phyloP scores from a whole-genome alignment of 2,888 invertebrate species.

The Strigamia crassipes region DNA sequence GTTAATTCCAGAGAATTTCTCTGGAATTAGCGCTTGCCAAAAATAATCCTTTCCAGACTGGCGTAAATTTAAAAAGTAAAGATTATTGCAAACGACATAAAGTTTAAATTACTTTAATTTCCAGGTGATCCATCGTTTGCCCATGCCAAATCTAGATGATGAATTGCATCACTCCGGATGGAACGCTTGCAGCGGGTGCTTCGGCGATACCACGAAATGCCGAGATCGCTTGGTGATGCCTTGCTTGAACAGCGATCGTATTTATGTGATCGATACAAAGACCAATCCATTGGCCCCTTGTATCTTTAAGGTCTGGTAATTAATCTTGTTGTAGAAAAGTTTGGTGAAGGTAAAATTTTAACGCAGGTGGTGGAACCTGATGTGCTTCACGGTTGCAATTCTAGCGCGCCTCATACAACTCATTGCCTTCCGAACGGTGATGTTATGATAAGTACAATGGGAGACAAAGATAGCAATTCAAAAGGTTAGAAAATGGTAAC shows the following conservation, averaged over 20 bases:
- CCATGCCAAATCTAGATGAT: slow-evolving; percentile 76
- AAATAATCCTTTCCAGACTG: no score
- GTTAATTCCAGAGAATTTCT: no score
- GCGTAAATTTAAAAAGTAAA: no score
- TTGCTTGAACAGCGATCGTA: slow-evolving; percentile 75
- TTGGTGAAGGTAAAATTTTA: slow-evolving; percentile 29
- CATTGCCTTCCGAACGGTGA: slow-evolving; percentile 92
- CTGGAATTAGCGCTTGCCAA: no score
- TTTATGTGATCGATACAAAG: slow-evolving; percentile 82
- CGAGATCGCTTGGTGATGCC: slow-evolving; percentile 84
- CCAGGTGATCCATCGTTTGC: slow-evolving; percentile 84
- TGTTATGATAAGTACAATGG: slow-evolving; percentile 94
- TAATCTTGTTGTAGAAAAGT: not conserved
- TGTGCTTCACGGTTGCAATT: slow-evolving; percentile 74
- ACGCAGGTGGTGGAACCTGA: slow-evolving; percentile 76
- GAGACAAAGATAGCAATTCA: slow-evolving; percentile 80
- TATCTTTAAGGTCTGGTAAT: slow-evolving; percentile 69
- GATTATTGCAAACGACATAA: no score
- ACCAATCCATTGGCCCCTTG: slow-evolving; percentile 73
- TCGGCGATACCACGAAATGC: slow-evolving; percentile 64
- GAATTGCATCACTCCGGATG: slow-evolving; percentile 96
- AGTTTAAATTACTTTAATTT: no score
- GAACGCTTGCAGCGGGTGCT: slow-evolving; percentile 96
- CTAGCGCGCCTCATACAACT: slow-evolving; percentile 88
- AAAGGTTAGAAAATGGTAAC: slow-evolving; percentile 70